Conservation (phyloP, 2,113 vertebrate genomes). For the Drymodes brunneopygia region DNA sequence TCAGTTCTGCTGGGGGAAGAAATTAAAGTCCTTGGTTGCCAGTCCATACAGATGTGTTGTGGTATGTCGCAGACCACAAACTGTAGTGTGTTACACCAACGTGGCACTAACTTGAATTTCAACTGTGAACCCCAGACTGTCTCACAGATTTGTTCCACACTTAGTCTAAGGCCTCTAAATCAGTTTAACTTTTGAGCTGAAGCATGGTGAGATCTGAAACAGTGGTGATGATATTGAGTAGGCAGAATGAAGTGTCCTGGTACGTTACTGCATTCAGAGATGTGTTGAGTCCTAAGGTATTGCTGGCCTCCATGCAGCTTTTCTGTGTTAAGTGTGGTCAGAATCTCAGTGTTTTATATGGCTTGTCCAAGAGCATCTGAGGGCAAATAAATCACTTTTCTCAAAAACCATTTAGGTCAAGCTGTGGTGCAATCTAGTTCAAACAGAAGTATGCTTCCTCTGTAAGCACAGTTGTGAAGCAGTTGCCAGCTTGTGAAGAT, state of each 20-base stretch:
- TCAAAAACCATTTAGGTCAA: neutral
- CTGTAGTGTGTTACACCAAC: neutral
- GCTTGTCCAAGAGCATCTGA: neutral
- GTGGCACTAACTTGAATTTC: neutral
- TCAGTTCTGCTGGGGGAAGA: neutral
- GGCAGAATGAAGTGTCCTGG: neutral
- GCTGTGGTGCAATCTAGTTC: neutral
- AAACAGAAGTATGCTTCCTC: neutral
- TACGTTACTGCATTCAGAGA: rapidly evolving
- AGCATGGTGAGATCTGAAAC: neutral
- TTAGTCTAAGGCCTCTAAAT: neutral
- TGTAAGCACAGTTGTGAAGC: neutral
- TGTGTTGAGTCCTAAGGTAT: neutral
- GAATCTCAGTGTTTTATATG: neutral
- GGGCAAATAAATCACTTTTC: neutral
- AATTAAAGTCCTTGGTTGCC: neutral
- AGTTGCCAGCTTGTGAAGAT: conserved; percentile 18
- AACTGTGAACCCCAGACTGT: neutral
- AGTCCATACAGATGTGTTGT: neutral
- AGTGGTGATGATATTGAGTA: neutral
- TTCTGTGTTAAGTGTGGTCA: neutral
- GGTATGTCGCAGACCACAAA: neutral
- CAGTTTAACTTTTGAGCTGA: neutral
- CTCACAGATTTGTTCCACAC: neutral
- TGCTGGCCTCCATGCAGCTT: neutral